These are phyloP conservation scores for Noctua comes DNA, from an alignment of 2,888 invertebrate genomes.

Conservation along the genomic window DNA sequence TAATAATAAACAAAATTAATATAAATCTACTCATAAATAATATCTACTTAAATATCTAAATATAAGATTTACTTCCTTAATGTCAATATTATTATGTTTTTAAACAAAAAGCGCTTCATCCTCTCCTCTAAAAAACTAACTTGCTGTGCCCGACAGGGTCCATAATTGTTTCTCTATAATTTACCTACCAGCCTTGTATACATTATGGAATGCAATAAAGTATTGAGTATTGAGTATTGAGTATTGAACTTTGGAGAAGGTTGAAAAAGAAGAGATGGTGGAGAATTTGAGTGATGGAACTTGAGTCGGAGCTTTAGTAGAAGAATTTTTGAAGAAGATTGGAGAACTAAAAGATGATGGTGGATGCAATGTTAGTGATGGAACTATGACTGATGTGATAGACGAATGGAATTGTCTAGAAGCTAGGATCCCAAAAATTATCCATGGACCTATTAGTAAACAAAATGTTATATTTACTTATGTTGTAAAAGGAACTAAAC, in stretches of 20 bases:
- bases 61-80: too few relatives aligned
- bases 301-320: background rate
- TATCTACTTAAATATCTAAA: too few relatives aligned
- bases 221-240: too few relatives aligned
- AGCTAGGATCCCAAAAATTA: background rate
- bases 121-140: too few relatives aligned
- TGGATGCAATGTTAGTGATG: background rate
- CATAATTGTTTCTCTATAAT: too few relatives aligned
- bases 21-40: too few relatives aligned
- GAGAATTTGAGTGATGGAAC: background rate
- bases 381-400: background rate
- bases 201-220: too few relatives aligned
- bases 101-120: too few relatives aligned
- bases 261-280: background rate
- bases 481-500: background rate
- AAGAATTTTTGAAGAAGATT: slow-evolving; percentile 1
- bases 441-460: background rate
- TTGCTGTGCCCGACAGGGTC: too few relatives aligned
- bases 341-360: background rate
- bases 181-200: too few relatives aligned
- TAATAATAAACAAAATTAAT: too few relatives aligned
- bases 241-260: background rate
- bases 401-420: background rate
- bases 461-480: background rate
- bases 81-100: too few relatives aligned